phyloP scores from a whole-genome alignment of 2,797 vertebrate species.

The Allenopithecus nigroviridis region DNA sequence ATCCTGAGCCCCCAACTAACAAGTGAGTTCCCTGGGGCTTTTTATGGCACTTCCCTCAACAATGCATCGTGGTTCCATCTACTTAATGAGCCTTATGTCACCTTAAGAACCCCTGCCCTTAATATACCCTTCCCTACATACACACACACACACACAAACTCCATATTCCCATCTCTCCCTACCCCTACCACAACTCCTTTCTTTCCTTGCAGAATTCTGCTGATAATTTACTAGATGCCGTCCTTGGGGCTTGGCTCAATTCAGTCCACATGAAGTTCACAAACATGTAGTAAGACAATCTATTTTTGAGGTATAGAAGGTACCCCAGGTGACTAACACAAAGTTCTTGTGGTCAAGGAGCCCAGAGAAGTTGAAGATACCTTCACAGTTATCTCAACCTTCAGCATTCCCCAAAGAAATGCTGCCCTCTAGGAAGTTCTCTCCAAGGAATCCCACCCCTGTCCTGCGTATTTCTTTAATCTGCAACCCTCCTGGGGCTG shows the following conservation, averaged over 20 bases:
- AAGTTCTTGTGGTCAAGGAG: neutral
- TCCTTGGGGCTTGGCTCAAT: neutral
- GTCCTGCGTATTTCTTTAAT: neutral
- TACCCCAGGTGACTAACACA: neutral
- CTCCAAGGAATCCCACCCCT: neutral
- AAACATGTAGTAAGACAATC: neutral
- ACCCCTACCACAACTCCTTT: neutral
- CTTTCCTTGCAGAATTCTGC: neutral
- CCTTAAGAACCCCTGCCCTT: neutral
- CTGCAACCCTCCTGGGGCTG: neutral
- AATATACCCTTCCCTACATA: accelerated
- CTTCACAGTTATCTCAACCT: neutral
- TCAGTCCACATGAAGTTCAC: neutral
- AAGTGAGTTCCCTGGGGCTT: neutral
- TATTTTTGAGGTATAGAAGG: neutral
- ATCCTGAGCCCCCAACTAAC: neutral
- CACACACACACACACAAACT: accelerated
- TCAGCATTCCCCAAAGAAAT: neutral
- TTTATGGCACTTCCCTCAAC: neutral
- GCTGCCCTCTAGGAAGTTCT: neutral
- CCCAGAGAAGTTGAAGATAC: neutral
- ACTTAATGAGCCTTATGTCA: neutral
- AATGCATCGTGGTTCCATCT: neutral
- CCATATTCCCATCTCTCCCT: neutral
- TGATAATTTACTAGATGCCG: neutral